Evolutionary conservation across 2,113 vertebrate species (phyloP).

Genomic region (Cyprinodon tularosa): DNA sequence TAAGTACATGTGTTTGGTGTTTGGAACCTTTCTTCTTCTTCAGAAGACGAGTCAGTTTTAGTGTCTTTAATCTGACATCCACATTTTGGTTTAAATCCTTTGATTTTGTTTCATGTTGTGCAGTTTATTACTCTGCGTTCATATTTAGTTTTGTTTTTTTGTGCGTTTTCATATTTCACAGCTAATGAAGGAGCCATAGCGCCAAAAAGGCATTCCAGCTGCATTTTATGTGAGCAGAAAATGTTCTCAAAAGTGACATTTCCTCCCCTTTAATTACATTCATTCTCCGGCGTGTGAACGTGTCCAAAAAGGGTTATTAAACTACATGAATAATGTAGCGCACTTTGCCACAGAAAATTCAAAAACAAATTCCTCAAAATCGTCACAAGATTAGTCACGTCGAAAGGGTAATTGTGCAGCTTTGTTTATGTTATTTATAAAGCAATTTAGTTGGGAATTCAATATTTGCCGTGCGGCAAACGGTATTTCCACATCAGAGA

Average conservation of each 20-base stretch:
- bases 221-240: slow-evolving; percentile 39
- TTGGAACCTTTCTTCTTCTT: slow-evolving; percentile 35
- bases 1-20: slow-evolving; percentile 41
- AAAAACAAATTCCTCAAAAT: slow-evolving; percentile 59
- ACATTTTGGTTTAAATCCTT: slow-evolving; percentile 28
- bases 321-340: slow-evolving; percentile 59
- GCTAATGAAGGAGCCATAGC: slow-evolving; percentile 62
- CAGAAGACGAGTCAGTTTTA: slow-evolving; percentile 35
- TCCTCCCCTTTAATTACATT: slow-evolving; percentile 59
- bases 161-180: slow-evolving; percentile 27
- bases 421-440: slow-evolving; percentile 63
- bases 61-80: slow-evolving; percentile 28
- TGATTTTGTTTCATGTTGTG: slow-evolving; percentile 26
- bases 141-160: slow-evolving; percentile 23
- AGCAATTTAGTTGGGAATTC: slow-evolving; percentile 47
- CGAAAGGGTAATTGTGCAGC: slow-evolving; percentile 43
- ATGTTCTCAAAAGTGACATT: slow-evolving; percentile 52
- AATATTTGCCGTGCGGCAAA: slow-evolving; percentile 46
- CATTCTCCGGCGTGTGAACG: slow-evolving; percentile 45
- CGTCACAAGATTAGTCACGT: slow-evolving; percentile 43
- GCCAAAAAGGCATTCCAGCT: slow-evolving; percentile 49
- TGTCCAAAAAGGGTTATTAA: slow-evolving; percentile 44
- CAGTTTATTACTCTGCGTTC: slow-evolving; percentile 33
- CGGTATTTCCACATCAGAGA: slow-evolving; percentile 52
- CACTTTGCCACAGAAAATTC: slow-evolving; percentile 40